phyloP scores from a whole-genome alignment of 2,888 invertebrate genomes.

The Arge pagana region DNA sequence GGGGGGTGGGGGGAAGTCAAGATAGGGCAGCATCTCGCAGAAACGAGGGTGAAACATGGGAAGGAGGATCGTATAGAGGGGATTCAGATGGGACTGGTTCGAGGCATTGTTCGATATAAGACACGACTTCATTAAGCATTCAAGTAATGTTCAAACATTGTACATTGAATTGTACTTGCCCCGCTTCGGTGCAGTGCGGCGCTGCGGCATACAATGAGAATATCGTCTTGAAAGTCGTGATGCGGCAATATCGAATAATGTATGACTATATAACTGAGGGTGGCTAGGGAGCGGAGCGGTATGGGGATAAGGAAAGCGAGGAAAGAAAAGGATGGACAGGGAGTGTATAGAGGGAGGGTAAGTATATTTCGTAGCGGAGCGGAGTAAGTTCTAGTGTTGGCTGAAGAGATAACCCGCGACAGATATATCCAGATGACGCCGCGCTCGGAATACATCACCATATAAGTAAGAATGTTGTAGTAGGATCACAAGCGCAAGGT shows the following conservation, averaged over 20 bases:
- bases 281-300: conserved; percentile 24
- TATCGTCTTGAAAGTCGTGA: conserved; percentile 49
- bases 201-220: conserved; percentile 47
- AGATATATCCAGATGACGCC: conserved; percentile 39
- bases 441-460: conserved; percentile 45
- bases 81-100: conserved; percentile 47
- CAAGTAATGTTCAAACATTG: conserved; percentile 52
- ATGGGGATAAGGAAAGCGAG: conserved; percentile 20
- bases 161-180: conserved; percentile 49
- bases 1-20: background rate
- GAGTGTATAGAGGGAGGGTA: conserved; percentile 20
- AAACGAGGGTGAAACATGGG: conserved; percentile 18
- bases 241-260: conserved; percentile 51
- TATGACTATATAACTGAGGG: conserved; percentile 46
- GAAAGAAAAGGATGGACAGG: conserved; percentile 17
- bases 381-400: conserved; percentile 30
- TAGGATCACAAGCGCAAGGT: conserved; percentile 31
- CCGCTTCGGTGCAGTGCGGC: conserved; percentile 25
- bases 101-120: conserved; percentile 52
- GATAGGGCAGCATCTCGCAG: conserved; percentile 20
- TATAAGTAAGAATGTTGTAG: conserved; percentile 45
- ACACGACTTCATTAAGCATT: conserved; percentile 55
- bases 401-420: conserved; percentile 43
- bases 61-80: conserved; percentile 41
- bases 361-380: conserved; percentile 30